Evolutionary conservation across 2,113 vertebrate species (phyloP), one percentile per base, ranked within the genome.

Genomic region (Epinephelus lanceolatus): DNA sequence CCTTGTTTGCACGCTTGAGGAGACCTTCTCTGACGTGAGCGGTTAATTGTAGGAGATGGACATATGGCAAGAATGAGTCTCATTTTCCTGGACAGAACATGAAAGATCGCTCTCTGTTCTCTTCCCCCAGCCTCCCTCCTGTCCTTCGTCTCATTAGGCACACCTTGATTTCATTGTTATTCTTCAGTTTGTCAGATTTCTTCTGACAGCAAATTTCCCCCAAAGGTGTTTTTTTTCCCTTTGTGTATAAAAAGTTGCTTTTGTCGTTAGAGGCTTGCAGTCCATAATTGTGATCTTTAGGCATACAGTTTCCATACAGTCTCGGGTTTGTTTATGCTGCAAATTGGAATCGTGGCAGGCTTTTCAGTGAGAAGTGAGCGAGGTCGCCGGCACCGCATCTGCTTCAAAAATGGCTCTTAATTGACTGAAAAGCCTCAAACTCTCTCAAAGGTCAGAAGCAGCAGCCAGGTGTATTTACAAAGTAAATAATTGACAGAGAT

Each of bases 381-480:
- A 87, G 90, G 87, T 93, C 81, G 37, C 11, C 45, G 13, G 75
- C 56, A 17, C 61, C 59, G 59, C 71, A 61, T 76, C 87, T 81
- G 88, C 77, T 81, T 80, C 71, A 81, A 62, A 86, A 88, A 85
- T 78, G 37, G 15, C 70, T 81, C 82, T 75, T 94, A 91, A 94
- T 86, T 91, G 89, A 93, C 83, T 84, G 85, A 81, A 89, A 87
- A 86, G 76, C 60, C 59, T 88, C 74, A 89, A 74, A 76, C 71
- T 91, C 75, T 81, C 76, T 80, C 21, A 42, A 80, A 91, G 89
- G 80, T 72, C 69, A 88, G 45, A 75, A 51, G 40, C 30, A 4
- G 72, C 49, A 68, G 55, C 52, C 42, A 81, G 82, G 60, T 85
- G 72, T 87, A 81, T 92, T 89, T 89, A 85, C 81, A 88, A 75